These are phyloP conservation scores for Carduelis carduelis DNA, from an alignment of 2,797 vertebrate genomes.

Conservation along the genomic window DNA sequence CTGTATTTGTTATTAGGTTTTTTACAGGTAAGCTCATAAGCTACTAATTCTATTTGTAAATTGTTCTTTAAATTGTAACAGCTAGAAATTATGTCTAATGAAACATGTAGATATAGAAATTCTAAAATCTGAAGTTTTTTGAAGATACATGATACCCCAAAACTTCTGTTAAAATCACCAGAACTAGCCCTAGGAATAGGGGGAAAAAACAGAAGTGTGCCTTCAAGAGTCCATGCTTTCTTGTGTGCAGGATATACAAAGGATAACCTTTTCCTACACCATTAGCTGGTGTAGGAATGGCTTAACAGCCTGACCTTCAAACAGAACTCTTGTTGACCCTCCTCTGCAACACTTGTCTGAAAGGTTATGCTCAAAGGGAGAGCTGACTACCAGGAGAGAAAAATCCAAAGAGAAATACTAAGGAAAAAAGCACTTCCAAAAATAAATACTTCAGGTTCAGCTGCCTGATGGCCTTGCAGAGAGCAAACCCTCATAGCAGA, in stretches of 20 bases:
- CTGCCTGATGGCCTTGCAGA: not conserved
- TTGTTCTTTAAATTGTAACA: not conserved
- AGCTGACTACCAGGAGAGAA: not conserved
- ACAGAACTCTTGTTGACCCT: slow-evolving; percentile 30
- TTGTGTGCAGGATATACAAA: not conserved
- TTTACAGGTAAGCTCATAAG: not conserved
- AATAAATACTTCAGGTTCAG: not conserved
- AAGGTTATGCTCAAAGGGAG: slow-evolving; percentile 21
- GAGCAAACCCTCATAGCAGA: not conserved
- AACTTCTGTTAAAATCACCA: not conserved
- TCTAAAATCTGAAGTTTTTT: not conserved
- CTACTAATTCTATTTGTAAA: not conserved
- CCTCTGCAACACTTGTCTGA: not conserved
- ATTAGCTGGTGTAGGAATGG: not conserved
- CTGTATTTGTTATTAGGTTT: accelerated
- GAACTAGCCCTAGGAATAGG: not conserved
- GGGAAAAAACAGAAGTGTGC: accelerated
- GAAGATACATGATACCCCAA: not conserved
- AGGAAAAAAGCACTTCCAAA: not conserved
- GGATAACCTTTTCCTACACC: not conserved
- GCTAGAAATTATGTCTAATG: not conserved
- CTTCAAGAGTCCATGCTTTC: not conserved
- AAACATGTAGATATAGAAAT: not conserved
- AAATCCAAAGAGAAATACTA: not conserved
- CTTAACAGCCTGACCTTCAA: slow-evolving; percentile 44